phyloP scores from a whole-genome alignment of 1,140 invertebrate species.

The Apis florea region DNA sequence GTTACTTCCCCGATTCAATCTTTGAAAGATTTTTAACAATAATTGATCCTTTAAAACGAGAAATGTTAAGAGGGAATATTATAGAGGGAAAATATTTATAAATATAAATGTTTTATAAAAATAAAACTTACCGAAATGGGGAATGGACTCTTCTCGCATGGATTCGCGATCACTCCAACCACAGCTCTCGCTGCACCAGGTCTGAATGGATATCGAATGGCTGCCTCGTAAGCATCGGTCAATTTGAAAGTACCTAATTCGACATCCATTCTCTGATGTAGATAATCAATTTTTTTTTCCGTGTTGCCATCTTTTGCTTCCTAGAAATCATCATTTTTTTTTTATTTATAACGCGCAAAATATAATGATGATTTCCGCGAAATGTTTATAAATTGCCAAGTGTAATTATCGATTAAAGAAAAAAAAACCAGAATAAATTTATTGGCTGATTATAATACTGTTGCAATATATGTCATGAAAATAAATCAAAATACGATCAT shows the following conservation, averaged over 20 bases:
- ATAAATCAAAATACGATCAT: no score
- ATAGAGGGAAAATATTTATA: no score
- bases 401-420: no score
- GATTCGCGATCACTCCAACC: constrained; percentile 77
- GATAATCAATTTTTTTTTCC: constrained; percentile 62
- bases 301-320: constrained; percentile 68
- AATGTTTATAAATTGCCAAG: neutral
- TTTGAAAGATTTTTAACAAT: neutral
- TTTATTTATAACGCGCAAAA: neutral
- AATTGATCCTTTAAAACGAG: no score
- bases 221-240: constrained; percentile 81
- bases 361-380: no score
- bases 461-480: no score
- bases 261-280: constrained; percentile 70
- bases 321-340: constrained; percentile 53
- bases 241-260: constrained; percentile 74
- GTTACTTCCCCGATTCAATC: neutral
- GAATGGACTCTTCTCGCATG: constrained; percentile 75
- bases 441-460: no score
- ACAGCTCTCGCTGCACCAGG: constrained; percentile 82
- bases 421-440: no score
- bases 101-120: neutral
- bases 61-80: no score
- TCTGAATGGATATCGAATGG: constrained; percentile 83
- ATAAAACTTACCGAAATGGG: constrained; percentile 73